Base-by-base conservation (phyloP, 2,797 vertebrate genomes). In the Crenichthys baileyi region DNA sequence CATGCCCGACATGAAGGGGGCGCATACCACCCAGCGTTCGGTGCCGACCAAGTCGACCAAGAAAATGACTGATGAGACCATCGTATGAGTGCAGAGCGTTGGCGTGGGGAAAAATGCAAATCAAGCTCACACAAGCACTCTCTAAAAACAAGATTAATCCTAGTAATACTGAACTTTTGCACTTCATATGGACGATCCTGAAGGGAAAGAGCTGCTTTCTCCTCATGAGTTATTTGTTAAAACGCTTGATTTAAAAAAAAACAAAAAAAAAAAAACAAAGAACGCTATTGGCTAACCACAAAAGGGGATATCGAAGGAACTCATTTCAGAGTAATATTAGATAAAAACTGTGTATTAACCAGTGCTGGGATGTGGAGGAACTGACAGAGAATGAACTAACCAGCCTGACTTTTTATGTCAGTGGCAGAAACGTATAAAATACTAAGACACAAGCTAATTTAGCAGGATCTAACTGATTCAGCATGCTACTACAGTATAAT, bases 11-110 rank as follows among this genome's bases (percentile, higher is more conserved):
- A 92, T 94, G 1, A 96, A 97, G 77, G 96, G 95, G 83, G 90
- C 95, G 0, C 95, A 96, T 91, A 95, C 96, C 1, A 67, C 96
- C 79, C 96, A 96, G 76, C 96, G 96, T 88, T 97, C 97, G 76
- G 93, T 97, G 72, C 96, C 97, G 0, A 93, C 97, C 70, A 97
- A 98, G 94, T 96, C 97, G 86, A 90, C 97, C 90, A 98, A 98
- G 96, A 98, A 99, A 94, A 95, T 94, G 0, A 96, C 98, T 2
- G 97, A 98, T 4, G 98, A 99, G 94, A 98, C 97, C 56, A 97
- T 97, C 0, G 97, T 99, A 93, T 99, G 97, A 99, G 94, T 88
- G 90, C 82, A 56, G 79, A 79, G 74, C n/a, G n/a, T 79, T 58
- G 77, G 75, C 80, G 76, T 78, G 48, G 87, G 87, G 85, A 88